A percentile compares a stretch with the other conserved stretches of the same genome.
phyloP scores from a whole-genome alignment of 2,888 invertebrate genomes.

The Sinohyriopsis cumingii region DNA sequence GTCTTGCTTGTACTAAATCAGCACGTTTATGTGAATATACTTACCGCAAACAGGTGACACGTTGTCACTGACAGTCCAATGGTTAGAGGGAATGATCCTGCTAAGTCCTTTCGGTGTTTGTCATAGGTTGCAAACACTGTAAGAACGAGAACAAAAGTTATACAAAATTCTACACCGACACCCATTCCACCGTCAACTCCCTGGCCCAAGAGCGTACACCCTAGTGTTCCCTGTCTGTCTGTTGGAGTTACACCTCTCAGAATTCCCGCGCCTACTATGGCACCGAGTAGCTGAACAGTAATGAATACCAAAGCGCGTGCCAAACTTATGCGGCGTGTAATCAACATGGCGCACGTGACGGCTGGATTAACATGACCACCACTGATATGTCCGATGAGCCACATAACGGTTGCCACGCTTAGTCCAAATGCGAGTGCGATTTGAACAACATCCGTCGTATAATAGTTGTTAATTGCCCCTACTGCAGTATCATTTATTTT shows the following conservation, averaged over 20 bases:
- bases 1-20: no score
- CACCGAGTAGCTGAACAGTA: conserved; percentile 93
- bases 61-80: conserved; percentile 90
- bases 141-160: conserved; percentile 89
- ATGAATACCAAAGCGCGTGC: conserved; percentile 85
- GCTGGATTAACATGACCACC: conserved; percentile 76
- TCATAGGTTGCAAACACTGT: conserved; percentile 89
- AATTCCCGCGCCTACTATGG: conserved; percentile 92
- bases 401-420: conserved; percentile 85
- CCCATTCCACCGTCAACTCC: conserved; percentile 79
- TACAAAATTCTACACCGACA: conserved; percentile 85
- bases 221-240: conserved; percentile 88
- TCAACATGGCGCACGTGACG: conserved; percentile 77
- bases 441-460: conserved; percentile 72
- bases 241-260: conserved; percentile 74
- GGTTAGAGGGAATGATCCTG: conserved; percentile 84
- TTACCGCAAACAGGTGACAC: conserved; percentile 89
- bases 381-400: conserved; percentile 89
- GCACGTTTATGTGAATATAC: conserved; percentile 66
- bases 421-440: conserved; percentile 93
- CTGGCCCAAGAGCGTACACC: conserved; percentile 76
- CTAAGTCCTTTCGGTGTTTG: conserved; percentile 83
- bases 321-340: conserved; percentile 85
- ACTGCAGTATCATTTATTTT: no score
- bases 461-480: no score